Percentiles rank a stretch among this genome's conserved stretches.
phyloP scores from a whole-genome alignment of 2,797 vertebrate species.

The Notolabrus celidotus region DNA sequence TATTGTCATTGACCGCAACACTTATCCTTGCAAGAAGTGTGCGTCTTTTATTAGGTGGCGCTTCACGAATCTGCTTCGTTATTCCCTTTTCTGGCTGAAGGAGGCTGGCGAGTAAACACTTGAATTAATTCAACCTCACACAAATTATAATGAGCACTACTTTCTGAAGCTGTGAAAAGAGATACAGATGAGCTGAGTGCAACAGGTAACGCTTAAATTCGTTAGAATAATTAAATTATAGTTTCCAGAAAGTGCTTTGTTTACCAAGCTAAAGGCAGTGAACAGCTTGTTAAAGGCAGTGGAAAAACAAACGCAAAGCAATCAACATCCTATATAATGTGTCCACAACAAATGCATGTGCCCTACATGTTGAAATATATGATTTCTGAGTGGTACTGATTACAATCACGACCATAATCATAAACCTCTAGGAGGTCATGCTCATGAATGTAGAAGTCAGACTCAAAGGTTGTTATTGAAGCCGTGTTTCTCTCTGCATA shows the following conservation, averaged over 20 bases:
- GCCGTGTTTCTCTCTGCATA: neutral
- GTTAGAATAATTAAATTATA: neutral
- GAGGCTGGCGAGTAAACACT: constrained; percentile 19
- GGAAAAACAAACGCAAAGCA: neutral
- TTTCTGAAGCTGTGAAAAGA: neutral
- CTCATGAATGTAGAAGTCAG: neutral
- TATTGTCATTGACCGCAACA: constrained; percentile 52
- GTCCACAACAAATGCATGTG: constrained; percentile 1
- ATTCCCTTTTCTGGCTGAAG: neutral
- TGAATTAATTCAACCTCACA: neutral
- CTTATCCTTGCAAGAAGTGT: constrained; percentile 45
- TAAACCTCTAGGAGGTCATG: neutral
- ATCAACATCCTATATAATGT: neutral
- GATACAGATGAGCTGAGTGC: neutral
- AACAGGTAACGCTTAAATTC: neutral
- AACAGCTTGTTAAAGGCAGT: neutral
- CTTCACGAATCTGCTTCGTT: constrained; percentile 40
- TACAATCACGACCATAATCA: neutral
- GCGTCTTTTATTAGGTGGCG: constrained; percentile 32
- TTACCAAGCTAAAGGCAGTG: neutral
- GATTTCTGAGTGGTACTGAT: neutral
- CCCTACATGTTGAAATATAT: neutral
- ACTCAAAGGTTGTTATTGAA: neutral
- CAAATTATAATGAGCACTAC: constrained; percentile 17
- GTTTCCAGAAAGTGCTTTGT: neutral